Base-by-base conservation (phyloP, 2,113 vertebrate genomes). In the Sphaerodactylus townsendi region DNA sequence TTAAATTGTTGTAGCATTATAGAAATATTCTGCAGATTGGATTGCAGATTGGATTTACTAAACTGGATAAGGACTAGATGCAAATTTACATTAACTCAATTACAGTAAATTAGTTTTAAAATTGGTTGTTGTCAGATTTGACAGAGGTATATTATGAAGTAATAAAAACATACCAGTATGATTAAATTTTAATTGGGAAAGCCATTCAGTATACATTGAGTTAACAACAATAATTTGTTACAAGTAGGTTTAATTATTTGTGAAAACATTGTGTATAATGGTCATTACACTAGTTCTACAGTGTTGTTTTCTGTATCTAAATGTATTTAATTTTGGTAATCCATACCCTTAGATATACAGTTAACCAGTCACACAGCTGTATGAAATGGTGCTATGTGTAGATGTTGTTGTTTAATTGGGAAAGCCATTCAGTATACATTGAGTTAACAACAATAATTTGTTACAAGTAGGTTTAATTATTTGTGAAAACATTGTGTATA, bases 141-240 rank as follows among this genome's bases (percentile, higher is more conserved):
- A n/a, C 39, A 75, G 78, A 53, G 25, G 17, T 65, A 25, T 39
- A 3, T 0, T 9, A 19, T 3, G 1, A 79, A 53, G 72, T 46
- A 28, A 50, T 30, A 83, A 30, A 50, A 70, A 53, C 83, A 28
- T 48, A 74, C 64, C 69, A 6, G 21, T 30, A 71, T 35, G 80
- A 83, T 0, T 9, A 68, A 69, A 23, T 82, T 74, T 78, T 86
- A 84, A 92, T 89, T 91, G 79, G 66, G 2, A 65, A 19, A 3
- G 7, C n/a, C 68, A 81, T 70, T 4, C 66, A 25, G 4, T 5
- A 1, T 0, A 66, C 69, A 39, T 77, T 74, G 71, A 72, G 44
- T 68, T 59, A 80, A 59, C 83, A 90, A 86, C 80, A 44, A 25
- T 2, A 53, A 70, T 84, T 93, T 86, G 75, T 86, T 87, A 78